A percentile compares a stretch with the other conserved stretches of the same genome.
These are phyloP conservation scores for Cetoscarus ocellatus DNA, from an alignment of 2,797 vertebrate genomes.

Conservation along the genomic window DNA sequence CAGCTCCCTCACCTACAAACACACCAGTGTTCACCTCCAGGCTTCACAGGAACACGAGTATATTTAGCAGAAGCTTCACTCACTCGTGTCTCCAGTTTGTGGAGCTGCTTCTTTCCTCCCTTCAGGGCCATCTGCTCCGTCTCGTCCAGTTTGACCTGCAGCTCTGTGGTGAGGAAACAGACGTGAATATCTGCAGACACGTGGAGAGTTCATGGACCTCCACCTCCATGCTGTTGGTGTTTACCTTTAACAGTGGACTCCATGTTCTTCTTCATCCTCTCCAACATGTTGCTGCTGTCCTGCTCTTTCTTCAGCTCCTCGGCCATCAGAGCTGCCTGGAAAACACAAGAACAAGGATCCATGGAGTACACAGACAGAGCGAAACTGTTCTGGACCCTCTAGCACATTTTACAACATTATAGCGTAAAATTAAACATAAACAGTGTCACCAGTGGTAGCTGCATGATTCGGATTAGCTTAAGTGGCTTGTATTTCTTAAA, in stretches of 20 bases:
- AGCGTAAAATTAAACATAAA: too few species aligned
- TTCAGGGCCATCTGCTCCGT: slow-evolving; percentile 91
- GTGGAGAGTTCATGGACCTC: too few species aligned
- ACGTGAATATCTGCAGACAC: not conserved
- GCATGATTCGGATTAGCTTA: too few species aligned
- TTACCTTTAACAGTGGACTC: slow-evolving; percentile 69
- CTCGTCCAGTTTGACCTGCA: slow-evolving; percentile 91
- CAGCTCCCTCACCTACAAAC: slow-evolving; percentile 85
- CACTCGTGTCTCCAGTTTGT: slow-evolving; percentile 91
- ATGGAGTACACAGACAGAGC: too few species aligned
- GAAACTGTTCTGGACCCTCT: too few species aligned
- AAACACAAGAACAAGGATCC: not conserved
- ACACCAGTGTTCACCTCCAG: not conserved
- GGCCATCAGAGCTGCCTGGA: slow-evolving; percentile 75
- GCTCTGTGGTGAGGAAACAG: slow-evolving; percentile 76
- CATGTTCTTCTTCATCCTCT: slow-evolving; percentile 76
- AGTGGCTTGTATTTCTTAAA: too few species aligned
- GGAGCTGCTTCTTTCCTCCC: slow-evolving; percentile 93
- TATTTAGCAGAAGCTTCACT: slow-evolving; percentile 26
- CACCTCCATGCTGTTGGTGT: not conserved
- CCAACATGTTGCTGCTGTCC: slow-evolving; percentile 69
- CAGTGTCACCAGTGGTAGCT: too few species aligned
- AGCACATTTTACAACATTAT: too few species aligned
- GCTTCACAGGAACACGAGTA: too few species aligned
- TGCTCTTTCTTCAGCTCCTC: slow-evolving; percentile 82